These are phyloP conservation scores for Paracentrotus lividus DNA, from an alignment of 53 echinoderm and acorn worm genomes.

Conservation along the genomic window DNA sequence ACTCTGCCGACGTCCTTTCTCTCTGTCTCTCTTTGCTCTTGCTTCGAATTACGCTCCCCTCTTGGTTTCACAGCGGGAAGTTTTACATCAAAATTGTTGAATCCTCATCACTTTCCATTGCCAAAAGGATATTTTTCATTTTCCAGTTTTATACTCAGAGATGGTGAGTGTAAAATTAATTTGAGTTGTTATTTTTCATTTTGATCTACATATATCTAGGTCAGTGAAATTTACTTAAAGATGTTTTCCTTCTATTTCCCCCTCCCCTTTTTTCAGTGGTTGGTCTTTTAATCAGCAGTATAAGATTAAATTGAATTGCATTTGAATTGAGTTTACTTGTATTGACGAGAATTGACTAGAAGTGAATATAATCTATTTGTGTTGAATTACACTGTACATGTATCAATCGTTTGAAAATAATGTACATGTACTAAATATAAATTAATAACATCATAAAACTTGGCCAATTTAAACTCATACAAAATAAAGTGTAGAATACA, in stretches of 20 bases:
- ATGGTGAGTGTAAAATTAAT: slow-evolving; percentile 16
- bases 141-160: slow-evolving; percentile 38
- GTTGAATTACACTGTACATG: no score
- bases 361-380: neutral
- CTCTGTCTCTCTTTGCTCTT: neutral
- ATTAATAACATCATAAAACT: no score
- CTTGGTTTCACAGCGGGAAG: neutral
- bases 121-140: slow-evolving; percentile 24
- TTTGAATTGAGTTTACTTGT: neutral
- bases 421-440: no score
- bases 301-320: neutral
- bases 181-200: neutral
- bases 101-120: neutral
- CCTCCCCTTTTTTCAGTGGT: neutral
- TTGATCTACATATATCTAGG: no score
- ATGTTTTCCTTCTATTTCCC: neutral
- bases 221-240: no score
- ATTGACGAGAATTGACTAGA: neutral
- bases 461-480: no score
- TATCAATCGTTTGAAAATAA: no score
- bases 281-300: neutral
- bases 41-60: neutral
- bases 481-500: no score
- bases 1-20: slow-evolving; percentile 5
- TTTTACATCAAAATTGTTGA: neutral